Base-by-base conservation (phyloP, 1,140 invertebrate species). In the Drosophila prosaltans region DNA sequence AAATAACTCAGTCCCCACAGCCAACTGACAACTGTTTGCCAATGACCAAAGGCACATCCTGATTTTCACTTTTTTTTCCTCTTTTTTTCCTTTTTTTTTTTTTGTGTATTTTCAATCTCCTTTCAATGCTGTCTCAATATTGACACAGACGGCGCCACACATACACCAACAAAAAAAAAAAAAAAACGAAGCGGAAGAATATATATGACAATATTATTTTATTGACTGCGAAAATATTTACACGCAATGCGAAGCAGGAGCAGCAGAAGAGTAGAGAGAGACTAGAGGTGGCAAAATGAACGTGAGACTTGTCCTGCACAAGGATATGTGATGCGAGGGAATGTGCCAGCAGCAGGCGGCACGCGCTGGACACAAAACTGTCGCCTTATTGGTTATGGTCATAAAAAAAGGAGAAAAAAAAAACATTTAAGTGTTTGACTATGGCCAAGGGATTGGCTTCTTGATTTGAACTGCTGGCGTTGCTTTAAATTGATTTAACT, bases 181-280 rank as follows among this genome's bases (percentile, higher is more conserved):
- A 26, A 41, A 16, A 57, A 28, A 65, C 11, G 48, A 41, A 24
- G 10, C 66, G 36, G 24, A 65, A 21, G 39, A 71, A 74, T 82
- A 86, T 77, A 89, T 88, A 88, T 88, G 85, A 88, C 84, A 88
- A 89, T 88, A 88, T 88, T 88, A 89, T 88, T 88, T 88, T 88
- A 88, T 88, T 89, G 84, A 88, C 84, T 88, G 85, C 78, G 81
- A 88, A 88, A 88, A 88, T 88, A 89, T 88, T 88, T 80, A 89
- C 84, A 88, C 84, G 80, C 80, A 88, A 77, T 81, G 72, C 65
- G 54, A 61, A 65, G 60, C 40, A 45, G n/a, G 26, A 11, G 28
- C 24, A 45, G 58, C 41, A 59, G 10, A 24, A 65, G 69, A 69
- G 69, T 69, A 81, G 81, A 59, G 45, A 67, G 51, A 8, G 45